These are phyloP conservation scores for Atherinomorus stipes DNA, from an alignment of 2,113 vertebrate species.

Conservation along the genomic window DNA sequence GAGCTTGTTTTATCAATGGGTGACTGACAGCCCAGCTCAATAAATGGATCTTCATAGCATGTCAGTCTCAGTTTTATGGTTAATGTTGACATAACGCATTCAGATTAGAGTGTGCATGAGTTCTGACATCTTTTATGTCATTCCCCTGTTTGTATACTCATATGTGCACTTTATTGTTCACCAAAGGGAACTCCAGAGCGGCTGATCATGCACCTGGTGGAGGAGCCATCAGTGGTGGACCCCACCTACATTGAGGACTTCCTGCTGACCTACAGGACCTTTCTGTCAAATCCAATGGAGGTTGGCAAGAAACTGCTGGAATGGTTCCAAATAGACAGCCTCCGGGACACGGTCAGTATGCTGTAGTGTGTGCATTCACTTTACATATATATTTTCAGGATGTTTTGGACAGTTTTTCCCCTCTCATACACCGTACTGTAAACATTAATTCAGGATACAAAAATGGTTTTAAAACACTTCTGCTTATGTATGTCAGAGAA, in stretches of 20 bases:
- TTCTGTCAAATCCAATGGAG: slow-evolving; percentile 92
- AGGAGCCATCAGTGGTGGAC: slow-evolving; percentile 97
- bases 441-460: too few species aligned
- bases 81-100: slow-evolving; percentile 40
- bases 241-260: slow-evolving; percentile 99
- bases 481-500: too few species aligned
- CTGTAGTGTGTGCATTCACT: not conserved
- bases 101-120: not conserved
- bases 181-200: slow-evolving; percentile 92
- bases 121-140: not conserved
- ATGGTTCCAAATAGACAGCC: slow-evolving; percentile 93
- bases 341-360: slow-evolving; percentile 93
- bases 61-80: slow-evolving; percentile 65
- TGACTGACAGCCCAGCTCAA: slow-evolving; percentile 37
- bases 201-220: slow-evolving; percentile 96
- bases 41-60: slow-evolving; percentile 38
- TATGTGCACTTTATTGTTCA: slow-evolving; percentile 10
- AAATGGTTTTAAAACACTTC: too few species aligned
- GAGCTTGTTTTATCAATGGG: slow-evolving; percentile 2
- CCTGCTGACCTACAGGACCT: slow-evolving; percentile 94
- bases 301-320: slow-evolving; percentile 94
- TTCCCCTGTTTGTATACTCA: not conserved
- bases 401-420: not conserved
- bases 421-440: not conserved
- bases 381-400: not conserved